These are phyloP conservation scores for Diarsia dahlii DNA, from an alignment of 2,888 invertebrate genomes.

Conservation along the genomic window DNA sequence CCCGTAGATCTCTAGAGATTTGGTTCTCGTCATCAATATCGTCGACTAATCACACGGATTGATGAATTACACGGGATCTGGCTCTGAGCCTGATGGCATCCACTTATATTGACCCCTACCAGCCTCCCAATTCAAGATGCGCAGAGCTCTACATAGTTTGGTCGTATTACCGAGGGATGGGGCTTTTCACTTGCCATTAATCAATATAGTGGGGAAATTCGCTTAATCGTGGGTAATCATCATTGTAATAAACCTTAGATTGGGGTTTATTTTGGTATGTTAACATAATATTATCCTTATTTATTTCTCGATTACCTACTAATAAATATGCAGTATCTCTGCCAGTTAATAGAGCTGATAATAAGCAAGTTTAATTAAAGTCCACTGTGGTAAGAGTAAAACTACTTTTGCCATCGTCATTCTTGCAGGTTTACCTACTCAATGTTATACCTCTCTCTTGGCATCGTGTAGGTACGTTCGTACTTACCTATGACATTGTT, in stretches of 20 bases:
- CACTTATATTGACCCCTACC: background rate
- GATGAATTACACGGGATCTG: conserved; percentile 54
- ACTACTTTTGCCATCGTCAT: background rate
- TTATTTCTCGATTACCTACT: background rate
- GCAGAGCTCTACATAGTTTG: background rate
- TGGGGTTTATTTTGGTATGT: conserved; percentile 9
- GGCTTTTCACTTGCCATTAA: conserved; percentile 41
- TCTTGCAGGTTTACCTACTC: background rate
- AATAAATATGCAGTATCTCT: background rate
- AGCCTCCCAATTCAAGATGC: background rate
- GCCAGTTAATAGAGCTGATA: background rate
- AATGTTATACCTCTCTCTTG: no score
- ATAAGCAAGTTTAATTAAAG: background rate
- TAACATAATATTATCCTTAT: background rate
- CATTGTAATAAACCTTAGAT: conserved; percentile 39
- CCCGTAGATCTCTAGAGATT: conserved; percentile 38
- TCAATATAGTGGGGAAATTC: conserved; percentile 51
- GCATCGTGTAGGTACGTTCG: no score
- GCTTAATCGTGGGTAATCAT: conserved; percentile 49
- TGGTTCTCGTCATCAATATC: conserved; percentile 36
- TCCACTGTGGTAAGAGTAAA: background rate
- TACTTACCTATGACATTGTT: no score
- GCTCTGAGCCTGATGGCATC: background rate
- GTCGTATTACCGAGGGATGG: conserved; percentile 22
- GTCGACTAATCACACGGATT: conserved; percentile 55